Evolutionary conservation across 2,888 invertebrate species (phyloP).

Genomic region (Apodemia duryi): DNA sequence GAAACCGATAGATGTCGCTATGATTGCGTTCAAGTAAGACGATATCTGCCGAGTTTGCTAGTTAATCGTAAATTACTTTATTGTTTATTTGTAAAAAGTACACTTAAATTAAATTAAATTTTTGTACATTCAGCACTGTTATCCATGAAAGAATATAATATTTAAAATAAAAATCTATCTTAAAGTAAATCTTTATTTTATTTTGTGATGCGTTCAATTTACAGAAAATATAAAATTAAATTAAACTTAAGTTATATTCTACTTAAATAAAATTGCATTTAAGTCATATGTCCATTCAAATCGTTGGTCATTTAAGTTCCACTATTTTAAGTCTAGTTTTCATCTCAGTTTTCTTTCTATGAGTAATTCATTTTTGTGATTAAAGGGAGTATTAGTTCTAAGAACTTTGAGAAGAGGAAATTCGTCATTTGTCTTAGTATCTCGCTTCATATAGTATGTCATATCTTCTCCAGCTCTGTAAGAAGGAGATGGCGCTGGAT

Average conservation of each 20-base stretch:
- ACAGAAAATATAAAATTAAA: constrained; percentile 5
- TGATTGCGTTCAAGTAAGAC: no score
- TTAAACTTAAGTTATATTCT: background rate
- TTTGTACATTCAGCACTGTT: no score
- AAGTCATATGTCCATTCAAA: background rate
- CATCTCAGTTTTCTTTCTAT: constrained; percentile 24
- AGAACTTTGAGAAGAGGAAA: constrained; percentile 30
- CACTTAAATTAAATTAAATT: no score
- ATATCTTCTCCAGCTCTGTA: constrained; percentile 56
- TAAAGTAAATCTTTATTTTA: constrained; percentile 20
- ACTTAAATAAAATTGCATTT: background rate
- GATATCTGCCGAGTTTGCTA: no score
- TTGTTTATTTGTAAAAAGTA: no score
- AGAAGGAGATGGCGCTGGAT: constrained; percentile 6
- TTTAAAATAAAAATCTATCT: background rate
- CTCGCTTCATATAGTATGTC: constrained; percentile 54
- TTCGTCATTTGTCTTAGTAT: constrained; percentile 41
- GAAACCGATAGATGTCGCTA: no score
- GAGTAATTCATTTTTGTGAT: constrained; percentile 25
- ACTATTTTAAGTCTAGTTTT: background rate
- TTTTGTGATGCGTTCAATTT: constrained; percentile 27
- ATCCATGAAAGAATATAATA: no score
- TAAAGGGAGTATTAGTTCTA: constrained; percentile 25
- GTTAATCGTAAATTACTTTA: no score
- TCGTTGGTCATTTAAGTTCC: background rate